A percentile compares a stretch with the other conserved stretches of the same genome.
These are phyloP conservation scores for Mythimna vitellina DNA, from an alignment of 2,888 invertebrate genomes.

Conservation along the genomic window DNA sequence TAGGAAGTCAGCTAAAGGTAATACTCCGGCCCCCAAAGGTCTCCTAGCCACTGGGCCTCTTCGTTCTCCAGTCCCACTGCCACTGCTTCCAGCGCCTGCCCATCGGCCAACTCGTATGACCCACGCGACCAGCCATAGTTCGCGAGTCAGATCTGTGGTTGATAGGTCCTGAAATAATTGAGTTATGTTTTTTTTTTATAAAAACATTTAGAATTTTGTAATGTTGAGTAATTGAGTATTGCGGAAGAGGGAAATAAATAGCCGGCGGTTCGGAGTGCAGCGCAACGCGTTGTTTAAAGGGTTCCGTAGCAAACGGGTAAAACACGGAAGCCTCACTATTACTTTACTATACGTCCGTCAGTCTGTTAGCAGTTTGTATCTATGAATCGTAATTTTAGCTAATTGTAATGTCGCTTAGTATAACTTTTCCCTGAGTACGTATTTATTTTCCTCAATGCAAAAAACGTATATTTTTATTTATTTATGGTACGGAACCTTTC, in stretches of 20 bases:
- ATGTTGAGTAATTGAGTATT: not conserved
- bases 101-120: conserved; percentile 97
- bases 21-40: conserved; percentile 96
- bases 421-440: too few relatives aligned
- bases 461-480: too few relatives aligned
- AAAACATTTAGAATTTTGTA: not conserved
- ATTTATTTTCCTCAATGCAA: too few relatives aligned
- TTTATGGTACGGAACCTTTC: too few relatives aligned
- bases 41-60: conserved; percentile 91
- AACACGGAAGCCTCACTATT: too few relatives aligned
- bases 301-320: too few relatives aligned
- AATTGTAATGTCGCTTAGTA: too few relatives aligned
- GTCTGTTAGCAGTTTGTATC: too few relatives aligned
- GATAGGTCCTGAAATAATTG: conserved; percentile 93
- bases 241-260: not conserved
- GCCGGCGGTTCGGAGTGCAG: too few relatives aligned
- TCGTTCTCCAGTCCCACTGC: conserved; percentile 88
- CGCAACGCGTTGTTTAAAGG: too few relatives aligned
- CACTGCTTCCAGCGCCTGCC: conserved; percentile 88
- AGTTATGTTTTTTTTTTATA: not conserved
- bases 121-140: conserved; percentile 97
- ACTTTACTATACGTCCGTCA: too few relatives aligned
- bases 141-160: conserved; percentile 95
- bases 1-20: conserved; percentile 93
- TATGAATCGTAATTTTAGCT: too few relatives aligned